Percentiles rank a stretch among this genome's conserved stretches.
Conservation (phyloP, 1,140 invertebrate species). For the Listronotus bonariensis region DNA sequence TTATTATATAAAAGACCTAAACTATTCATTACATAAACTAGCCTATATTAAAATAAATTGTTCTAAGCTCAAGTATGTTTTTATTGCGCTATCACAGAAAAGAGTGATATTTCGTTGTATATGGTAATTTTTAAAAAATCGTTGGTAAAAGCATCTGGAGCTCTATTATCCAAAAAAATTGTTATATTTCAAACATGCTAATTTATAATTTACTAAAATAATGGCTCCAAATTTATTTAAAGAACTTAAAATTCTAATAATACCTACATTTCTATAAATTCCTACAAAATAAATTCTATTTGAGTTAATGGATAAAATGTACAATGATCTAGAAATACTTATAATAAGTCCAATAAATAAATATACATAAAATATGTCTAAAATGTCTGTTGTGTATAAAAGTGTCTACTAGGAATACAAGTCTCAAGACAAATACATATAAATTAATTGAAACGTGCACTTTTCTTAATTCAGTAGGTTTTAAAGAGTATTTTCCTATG, state of each 20-base stretch:
- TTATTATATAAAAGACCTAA: too few relatives aligned
- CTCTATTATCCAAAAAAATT: neutral
- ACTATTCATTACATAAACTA: too few relatives aligned
- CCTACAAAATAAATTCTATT: neutral
- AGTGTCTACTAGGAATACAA: too few relatives aligned
- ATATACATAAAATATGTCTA: neutral
- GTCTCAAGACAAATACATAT: too few relatives aligned
- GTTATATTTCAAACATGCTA: too few relatives aligned
- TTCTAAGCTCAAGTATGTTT: neutral
- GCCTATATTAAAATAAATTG: neutral
- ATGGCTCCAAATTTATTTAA: too few relatives aligned
- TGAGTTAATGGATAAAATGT: neutral
- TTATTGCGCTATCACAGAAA: constrained; percentile 7
- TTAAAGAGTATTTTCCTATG: too few relatives aligned
- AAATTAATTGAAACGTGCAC: too few relatives aligned
- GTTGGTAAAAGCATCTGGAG: neutral
- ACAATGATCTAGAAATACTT: neutral
- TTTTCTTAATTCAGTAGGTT: too few relatives aligned
- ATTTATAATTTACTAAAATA: too few relatives aligned
- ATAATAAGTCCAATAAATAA: constrained; percentile 12
- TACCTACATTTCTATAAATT: neutral
- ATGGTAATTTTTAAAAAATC: neutral
- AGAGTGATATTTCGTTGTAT: constrained; percentile 5
- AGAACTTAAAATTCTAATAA: too few relatives aligned
- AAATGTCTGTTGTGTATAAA: too few relatives aligned